A percentile compares a stretch with the other conserved stretches of the same genome.
These are phyloP conservation scores for Aphodius granarius DNA, from an alignment of 2,888 invertebrate genomes.

Conservation along the genomic window DNA sequence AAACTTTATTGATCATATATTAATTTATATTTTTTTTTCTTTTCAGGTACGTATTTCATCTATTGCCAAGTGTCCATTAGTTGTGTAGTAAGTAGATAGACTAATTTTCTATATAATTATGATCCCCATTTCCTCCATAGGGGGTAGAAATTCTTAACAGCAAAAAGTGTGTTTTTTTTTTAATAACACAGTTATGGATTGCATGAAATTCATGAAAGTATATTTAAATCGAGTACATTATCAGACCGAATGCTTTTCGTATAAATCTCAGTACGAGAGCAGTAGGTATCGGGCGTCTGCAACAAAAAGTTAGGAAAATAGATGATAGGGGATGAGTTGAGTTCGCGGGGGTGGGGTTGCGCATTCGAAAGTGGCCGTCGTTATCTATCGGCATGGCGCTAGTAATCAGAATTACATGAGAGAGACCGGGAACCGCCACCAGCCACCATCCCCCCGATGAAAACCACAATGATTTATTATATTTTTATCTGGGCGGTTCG, in stretches of 20 bases:
- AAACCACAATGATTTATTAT: slow-evolving; percentile 53
- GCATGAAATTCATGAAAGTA: background rate
- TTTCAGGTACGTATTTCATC: too few species aligned
- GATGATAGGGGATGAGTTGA: background rate
- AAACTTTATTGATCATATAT: too few species aligned
- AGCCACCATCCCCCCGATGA: slow-evolving; percentile 36
- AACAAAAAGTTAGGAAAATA: background rate
- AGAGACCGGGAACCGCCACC: slow-evolving; percentile 36
- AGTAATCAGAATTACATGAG: slow-evolving; percentile 43
- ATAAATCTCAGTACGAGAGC: background rate
- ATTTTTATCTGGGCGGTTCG: slow-evolving; percentile 51
- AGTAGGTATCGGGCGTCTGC: background rate
- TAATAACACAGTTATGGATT: too few species aligned
- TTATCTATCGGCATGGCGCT: slow-evolving; percentile 39
- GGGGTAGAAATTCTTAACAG: too few species aligned
- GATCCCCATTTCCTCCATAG: too few species aligned
- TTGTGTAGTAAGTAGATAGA: too few species aligned
- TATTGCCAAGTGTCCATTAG: too few species aligned
- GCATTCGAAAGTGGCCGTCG: slow-evolving; percentile 8
- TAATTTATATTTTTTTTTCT: too few species aligned
- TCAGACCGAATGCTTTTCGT: background rate
- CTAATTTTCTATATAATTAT: too few species aligned
- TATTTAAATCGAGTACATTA: background rate
- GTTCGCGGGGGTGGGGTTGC: background rate
- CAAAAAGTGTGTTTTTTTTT: too few species aligned